Evolutionary conservation across 2,113 vertebrate species (phyloP), one percentile per base, ranked within the genome.

Genomic region (Tetrao urogallus): DNA sequence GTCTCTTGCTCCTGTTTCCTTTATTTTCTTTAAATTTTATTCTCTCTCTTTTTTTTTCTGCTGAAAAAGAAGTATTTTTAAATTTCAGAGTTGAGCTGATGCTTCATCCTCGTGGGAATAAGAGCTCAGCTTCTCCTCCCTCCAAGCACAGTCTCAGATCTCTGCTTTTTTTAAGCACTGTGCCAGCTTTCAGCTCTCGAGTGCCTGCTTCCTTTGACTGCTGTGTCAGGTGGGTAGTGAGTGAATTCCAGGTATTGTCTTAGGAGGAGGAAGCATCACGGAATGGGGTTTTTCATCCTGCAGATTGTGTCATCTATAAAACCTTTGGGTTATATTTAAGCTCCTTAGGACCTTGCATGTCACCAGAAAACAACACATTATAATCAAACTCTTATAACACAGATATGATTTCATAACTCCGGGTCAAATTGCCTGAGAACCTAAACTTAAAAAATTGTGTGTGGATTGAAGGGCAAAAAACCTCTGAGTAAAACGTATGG

Each of bases 141-240:
- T 91, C 79, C 50, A 88, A 96, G 91, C 82, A 27, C 27, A 67
- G 56, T 30, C 76, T 92, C 89, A 91, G 79, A 91, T 97, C 84
- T 94, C 34, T 5, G 45, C 19, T 86, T 77, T 79, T 75, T 94
- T 88, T 42, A 60, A 77, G 89, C 20, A 28, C 86, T 80, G 32
- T 32, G 34, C 74, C 79, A 73, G 75, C 38, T 45, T 45, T 87
- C 38, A 60, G 87, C 76, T 91, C 72, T 57, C 0, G 1, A 45
- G 67, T 52, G 75, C 45, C 83, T 67, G 52, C 92, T 93, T 85
- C 32, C 82, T 80, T 70, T 91, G 56, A 12, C 75, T 57, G 36
- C 15, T 81, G 48, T 63, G 34, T 57, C 58, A 52, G 43, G 32
- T 48, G 58, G 27, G 32, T 48, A n/a, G 28, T 3, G 40, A 74